Evolutionary conservation across 2,888 invertebrate species (phyloP).

Genomic region (Mylabris sibirica): DNA sequence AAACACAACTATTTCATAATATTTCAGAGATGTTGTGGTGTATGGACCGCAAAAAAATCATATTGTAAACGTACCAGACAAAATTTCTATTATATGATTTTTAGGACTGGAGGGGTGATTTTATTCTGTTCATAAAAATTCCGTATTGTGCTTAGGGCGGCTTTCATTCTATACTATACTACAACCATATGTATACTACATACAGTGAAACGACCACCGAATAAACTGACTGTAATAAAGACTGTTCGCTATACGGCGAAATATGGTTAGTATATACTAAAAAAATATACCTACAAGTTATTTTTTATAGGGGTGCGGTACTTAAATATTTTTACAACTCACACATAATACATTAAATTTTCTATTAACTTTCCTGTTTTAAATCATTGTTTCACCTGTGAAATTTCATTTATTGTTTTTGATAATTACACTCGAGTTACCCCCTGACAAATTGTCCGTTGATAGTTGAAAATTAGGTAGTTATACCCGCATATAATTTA

Average conservation of each 20-base stretch:
- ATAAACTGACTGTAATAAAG: slow-evolving; percentile 50
- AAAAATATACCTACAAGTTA: slow-evolving; percentile 40
- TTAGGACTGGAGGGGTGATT: slow-evolving; percentile 43
- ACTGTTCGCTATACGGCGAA: slow-evolving; percentile 39
- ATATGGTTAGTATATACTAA: slow-evolving; percentile 31
- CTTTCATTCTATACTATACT: slow-evolving; percentile 46
- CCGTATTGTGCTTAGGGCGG: slow-evolving; percentile 46
- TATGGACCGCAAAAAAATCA: slow-evolving; percentile 38
- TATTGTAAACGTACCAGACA: slow-evolving; percentile 41
- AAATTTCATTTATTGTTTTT: not conserved
- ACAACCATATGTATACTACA: not conserved
- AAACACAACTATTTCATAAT: not conserved
- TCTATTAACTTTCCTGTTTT: not conserved
- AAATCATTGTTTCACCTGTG: not conserved
- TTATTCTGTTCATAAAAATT: slow-evolving; percentile 51
- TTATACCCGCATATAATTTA: not conserved
- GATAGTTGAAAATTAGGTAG: not conserved
- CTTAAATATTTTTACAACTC: slow-evolving; percentile 27
- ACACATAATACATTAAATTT: not conserved
- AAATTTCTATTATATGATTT: slow-evolving; percentile 49
- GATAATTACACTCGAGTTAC: not conserved
- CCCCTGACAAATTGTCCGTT: not conserved
- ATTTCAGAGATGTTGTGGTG: slow-evolving; percentile 22
- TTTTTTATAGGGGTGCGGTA: slow-evolving; percentile 28
- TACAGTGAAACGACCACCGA: slow-evolving; percentile 38